A percentile compares a stretch with the other conserved stretches of the same genome.
Evolutionary conservation across 2,113 vertebrate genomes (phyloP).

Genomic region (Oxyruncus cristatus): DNA sequence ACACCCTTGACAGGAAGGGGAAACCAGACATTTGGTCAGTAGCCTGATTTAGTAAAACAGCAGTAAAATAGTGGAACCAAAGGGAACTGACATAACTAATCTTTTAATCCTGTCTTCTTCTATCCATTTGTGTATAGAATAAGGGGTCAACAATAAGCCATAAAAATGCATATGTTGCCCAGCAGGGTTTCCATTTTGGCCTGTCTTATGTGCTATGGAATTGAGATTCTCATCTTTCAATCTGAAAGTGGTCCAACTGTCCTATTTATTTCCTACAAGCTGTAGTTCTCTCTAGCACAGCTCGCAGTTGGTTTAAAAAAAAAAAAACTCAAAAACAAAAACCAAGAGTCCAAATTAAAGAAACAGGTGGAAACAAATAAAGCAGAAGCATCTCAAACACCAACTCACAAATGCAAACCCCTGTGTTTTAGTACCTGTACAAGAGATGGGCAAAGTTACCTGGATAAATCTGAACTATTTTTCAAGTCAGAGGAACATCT

Average conservation of each 20-base stretch:
- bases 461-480: neutral
- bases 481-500: neutral
- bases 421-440: neutral
- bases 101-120: conserved; percentile 67
- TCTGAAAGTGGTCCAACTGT: neutral
- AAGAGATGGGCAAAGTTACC: neutral
- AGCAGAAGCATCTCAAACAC: neutral
- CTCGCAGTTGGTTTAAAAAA: neutral
- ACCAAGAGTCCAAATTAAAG: neutral
- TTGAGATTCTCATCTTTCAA: conserved; percentile 19
- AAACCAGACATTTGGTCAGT: conserved; percentile 32
- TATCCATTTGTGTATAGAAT: conserved; percentile 28
- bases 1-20: conserved; percentile 8
- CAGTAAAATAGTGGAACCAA: conserved; percentile 53
- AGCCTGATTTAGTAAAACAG: conserved; percentile 47
- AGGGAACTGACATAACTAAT: conserved; percentile 63
- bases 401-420: neutral
- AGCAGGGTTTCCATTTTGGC: conserved; percentile 42
- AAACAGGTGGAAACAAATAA: neutral
- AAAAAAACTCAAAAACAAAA: neutral
- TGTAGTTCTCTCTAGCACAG: neutral
- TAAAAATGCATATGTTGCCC: conserved; percentile 63
- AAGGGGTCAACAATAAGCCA: conserved; percentile 34
- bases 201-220: conserved; percentile 3
- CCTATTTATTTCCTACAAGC: neutral